A percentile compares a stretch with the other conserved stretches of the same genome.
Conservation (phyloP, 2,888 invertebrate species). For the Punctoribates punctum region DNA sequence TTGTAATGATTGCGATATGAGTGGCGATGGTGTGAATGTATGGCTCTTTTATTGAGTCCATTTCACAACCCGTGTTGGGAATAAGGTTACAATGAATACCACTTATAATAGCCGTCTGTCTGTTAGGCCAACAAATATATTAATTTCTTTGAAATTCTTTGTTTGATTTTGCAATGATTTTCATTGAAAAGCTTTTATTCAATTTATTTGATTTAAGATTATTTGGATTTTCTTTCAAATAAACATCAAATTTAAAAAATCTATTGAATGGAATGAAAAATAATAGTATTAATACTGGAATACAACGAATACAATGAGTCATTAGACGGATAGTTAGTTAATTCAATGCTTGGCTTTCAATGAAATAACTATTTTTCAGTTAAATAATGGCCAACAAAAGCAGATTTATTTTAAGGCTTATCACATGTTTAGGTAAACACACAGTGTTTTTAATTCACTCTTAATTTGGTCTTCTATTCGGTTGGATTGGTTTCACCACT, state of each 20-base stretch:
- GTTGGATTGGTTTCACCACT: conserved; percentile 9
- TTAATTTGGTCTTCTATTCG: conserved; percentile 11
- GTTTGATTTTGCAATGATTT: background rate
- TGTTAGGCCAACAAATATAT: background rate
- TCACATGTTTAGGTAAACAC: background rate
- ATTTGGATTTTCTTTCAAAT: background rate
- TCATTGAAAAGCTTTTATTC: too few species aligned
- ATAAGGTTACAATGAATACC: conserved; percentile 4
- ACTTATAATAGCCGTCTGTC: background rate
- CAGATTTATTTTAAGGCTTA: background rate
- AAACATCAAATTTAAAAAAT: background rate
- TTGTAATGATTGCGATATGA: background rate
- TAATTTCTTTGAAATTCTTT: background rate
- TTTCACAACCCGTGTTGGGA: background rate
- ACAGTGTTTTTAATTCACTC: background rate
- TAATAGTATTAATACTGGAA: background rate
- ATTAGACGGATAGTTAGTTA: background rate
- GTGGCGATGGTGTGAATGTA: background rate
- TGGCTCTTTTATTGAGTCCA: background rate
- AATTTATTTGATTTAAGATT: background rate
- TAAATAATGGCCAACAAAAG: background rate
- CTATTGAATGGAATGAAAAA: background rate
- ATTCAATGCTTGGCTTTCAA: background rate
- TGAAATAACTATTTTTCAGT: too few species aligned
- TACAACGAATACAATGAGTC: background rate